Evolutionary conservation across 2,113 vertebrate genomes (phyloP).

Genomic region (Notothenia coriiceps): DNA sequence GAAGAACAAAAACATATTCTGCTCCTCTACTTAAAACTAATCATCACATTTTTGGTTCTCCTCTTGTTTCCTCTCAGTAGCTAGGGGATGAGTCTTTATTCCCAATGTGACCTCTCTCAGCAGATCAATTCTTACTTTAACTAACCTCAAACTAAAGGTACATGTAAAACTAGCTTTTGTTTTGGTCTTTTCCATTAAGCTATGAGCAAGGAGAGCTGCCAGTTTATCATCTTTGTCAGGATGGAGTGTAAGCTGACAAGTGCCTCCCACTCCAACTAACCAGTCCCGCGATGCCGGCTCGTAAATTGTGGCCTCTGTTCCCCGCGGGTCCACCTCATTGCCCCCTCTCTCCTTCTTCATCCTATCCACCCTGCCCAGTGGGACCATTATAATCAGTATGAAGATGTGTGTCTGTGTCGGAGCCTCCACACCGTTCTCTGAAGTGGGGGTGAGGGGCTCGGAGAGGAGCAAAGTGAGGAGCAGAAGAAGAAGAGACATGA

Average conservation of each 20-base stretch:
- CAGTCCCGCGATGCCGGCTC: slow-evolving; percentile 51
- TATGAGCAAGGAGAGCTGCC: slow-evolving; percentile 11
- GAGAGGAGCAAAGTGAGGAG: slow-evolving; percentile 28
- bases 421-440: slow-evolving; percentile 37
- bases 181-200: slow-evolving; percentile 14
- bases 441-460: not conserved
- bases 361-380: slow-evolving; percentile 55
- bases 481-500: slow-evolving; percentile 28
- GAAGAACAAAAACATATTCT: slow-evolving; percentile 15
- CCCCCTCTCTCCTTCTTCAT: slow-evolving; percentile 49
- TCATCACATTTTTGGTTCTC: not conserved
- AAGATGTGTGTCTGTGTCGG: slow-evolving; percentile 48
- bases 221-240: slow-evolving; percentile 41
- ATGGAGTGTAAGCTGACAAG: slow-evolving; percentile 46
- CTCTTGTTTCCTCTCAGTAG: slow-evolving; percentile 2
- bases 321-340: slow-evolving; percentile 34
- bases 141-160: not conserved
- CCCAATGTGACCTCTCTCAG: slow-evolving; percentile 10
- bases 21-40: slow-evolving; percentile 13
- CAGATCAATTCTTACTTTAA: not conserved
- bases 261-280: slow-evolving; percentile 61
- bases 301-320: slow-evolving; percentile 63
- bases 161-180: slow-evolving; percentile 1
- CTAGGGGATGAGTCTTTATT: not conserved
- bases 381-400: slow-evolving; percentile 72